Evolutionary conservation across 2,888 invertebrate genomes (phyloP).

Genomic region (Drosophila kokeensis): DNA sequence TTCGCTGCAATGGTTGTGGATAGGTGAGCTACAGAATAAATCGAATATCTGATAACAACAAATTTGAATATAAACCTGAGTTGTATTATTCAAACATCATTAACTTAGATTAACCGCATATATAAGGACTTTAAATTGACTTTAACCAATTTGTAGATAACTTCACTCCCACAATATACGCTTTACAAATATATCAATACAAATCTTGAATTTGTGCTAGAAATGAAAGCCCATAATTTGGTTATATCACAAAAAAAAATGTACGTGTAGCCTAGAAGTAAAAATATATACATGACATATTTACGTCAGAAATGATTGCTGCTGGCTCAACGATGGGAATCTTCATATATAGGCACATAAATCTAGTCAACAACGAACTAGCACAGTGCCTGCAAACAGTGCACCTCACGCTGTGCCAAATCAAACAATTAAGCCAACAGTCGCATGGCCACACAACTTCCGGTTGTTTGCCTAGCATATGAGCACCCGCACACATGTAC

Average conservation of each 20-base stretch:
- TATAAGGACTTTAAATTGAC: neutral
- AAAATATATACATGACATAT: neutral
- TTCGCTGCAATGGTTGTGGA: constrained; percentile 99
- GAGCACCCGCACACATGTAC: constrained; percentile 13
- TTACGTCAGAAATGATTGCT: neutral
- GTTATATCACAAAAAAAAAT: neutral
- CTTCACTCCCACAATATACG: neutral
- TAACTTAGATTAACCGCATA: neutral
- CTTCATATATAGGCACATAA: constrained; percentile 4
- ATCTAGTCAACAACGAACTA: constrained; percentile 28
- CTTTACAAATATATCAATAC: neutral
- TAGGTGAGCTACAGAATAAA: constrained; percentile 86
- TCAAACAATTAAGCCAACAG: constrained; percentile 71
- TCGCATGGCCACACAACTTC: constrained; percentile 60
- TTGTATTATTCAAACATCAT: neutral
- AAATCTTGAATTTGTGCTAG: neutral
- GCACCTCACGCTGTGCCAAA: constrained; percentile 38
- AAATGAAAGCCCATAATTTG: neutral
- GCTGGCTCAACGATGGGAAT: neutral
- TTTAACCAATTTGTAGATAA: neutral
- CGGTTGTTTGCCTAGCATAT: constrained; percentile 55
- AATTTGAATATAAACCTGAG: neutral
- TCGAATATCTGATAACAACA: neutral
- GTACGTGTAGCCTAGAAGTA: neutral
- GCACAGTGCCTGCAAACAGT: constrained; percentile 32